A percentile compares a stretch with the other conserved stretches of the same genome.
Evolutionary conservation across 2,113 vertebrate species (phyloP).

Genomic region (Microcebus jonahi): DNA sequence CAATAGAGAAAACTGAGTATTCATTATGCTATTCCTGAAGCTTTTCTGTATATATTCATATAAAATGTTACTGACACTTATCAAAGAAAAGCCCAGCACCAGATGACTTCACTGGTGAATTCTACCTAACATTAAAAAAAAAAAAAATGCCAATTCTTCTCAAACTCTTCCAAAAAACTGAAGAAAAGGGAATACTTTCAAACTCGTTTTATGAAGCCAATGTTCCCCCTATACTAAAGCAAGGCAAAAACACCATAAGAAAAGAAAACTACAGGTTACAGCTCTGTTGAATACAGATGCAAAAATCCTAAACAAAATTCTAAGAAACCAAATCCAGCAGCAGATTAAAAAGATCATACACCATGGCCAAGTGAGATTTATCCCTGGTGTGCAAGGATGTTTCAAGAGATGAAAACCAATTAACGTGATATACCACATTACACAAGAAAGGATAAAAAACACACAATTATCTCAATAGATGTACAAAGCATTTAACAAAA

Average conservation of each 20-base stretch:
- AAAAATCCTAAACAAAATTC: neutral
- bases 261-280: neutral
- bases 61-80: neutral
- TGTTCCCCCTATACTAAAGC: neutral
- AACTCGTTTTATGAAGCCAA: neutral
- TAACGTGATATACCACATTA: neutral
- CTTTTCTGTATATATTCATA: neutral
- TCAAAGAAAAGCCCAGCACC: neutral
- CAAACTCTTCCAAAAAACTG: neutral
- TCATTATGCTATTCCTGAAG: neutral
- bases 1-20: neutral
- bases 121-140: constrained; percentile 8
- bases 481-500: neutral
- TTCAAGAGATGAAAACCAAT: neutral
- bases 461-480: neutral
- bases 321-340: neutral
- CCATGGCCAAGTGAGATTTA: neutral
- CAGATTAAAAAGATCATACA: neutral
- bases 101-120: neutral
- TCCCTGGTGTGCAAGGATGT: neutral
- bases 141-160: neutral
- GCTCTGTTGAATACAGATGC: neutral
- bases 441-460: neutral
- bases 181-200: neutral
- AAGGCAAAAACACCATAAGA: neutral